Conservation (phyloP, 2,797 vertebrate genomes). For the Gobionotothen gibberifrons region DNA sequence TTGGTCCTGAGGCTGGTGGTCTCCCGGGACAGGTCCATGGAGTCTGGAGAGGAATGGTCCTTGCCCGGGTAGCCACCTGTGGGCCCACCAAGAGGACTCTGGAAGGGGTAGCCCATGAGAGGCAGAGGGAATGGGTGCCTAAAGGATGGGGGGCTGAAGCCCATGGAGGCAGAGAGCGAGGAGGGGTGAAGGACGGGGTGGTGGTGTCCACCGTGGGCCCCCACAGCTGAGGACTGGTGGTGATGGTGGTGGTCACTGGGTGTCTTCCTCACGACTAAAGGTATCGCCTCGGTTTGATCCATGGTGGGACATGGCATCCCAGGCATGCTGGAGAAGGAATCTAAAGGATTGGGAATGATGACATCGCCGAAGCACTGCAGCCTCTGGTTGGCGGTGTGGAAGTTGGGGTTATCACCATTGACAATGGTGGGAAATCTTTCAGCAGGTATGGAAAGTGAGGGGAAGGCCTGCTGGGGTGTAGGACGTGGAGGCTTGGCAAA, state of each 20-base stretch:
- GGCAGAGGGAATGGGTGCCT: constrained; percentile 95
- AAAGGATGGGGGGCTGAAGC: constrained; percentile 95
- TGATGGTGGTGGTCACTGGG: constrained; percentile 87
- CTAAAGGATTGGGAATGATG: constrained; percentile 96
- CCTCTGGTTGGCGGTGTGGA: constrained; percentile 95
- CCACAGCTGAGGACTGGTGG: constrained; percentile 89
- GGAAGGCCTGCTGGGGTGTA: constrained; percentile 96
- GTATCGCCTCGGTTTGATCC: constrained; percentile 97
- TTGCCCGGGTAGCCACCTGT: constrained; percentile 92
- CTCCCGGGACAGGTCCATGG: constrained; percentile 96
- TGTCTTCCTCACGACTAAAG: constrained; percentile 95
- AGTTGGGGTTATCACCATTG: constrained; percentile 95
- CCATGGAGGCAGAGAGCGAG: constrained; percentile 92
- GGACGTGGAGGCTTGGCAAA: constrained; percentile 96
- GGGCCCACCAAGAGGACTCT: constrained; percentile 91
- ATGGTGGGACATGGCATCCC: constrained; percentile 87
- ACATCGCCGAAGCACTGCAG: constrained; percentile 97
- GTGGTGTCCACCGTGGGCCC: constrained; percentile 90
- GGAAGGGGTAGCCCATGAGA: constrained; percentile 97
- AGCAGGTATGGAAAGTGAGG: constrained; percentile 92
- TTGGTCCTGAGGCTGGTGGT: constrained; percentile 97
- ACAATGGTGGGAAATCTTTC: constrained; percentile 88
- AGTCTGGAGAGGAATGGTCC: constrained; percentile 94
- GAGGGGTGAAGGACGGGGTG: constrained; percentile 94
- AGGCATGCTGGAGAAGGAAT: constrained; percentile 91